Conservation (phyloP, 2,113 vertebrate genomes). For the Thunnus maccoyii region DNA sequence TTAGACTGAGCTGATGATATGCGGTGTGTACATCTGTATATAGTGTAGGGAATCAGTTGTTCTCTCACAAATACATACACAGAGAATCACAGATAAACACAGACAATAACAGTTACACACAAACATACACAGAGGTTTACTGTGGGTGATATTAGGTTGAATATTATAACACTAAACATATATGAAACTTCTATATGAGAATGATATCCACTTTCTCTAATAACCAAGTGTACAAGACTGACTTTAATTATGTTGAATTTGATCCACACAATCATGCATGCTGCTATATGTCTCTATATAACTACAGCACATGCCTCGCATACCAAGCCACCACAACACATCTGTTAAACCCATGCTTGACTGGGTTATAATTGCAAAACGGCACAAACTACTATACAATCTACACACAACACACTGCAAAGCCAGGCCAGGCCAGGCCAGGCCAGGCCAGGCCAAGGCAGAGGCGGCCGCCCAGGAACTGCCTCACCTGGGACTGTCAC, state of each 20-base stretch:
- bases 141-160: constrained; percentile 45
- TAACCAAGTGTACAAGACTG: constrained; percentile 22
- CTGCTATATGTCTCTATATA: constrained; percentile 40
- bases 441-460: constrained; percentile 41
- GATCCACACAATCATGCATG: constrained; percentile 63
- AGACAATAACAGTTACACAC: constrained; percentile 37
- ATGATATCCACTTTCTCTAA: constrained; percentile 16
- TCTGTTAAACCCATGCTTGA: constrained; percentile 58
- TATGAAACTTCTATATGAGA: constrained; percentile 46
- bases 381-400: constrained; percentile 48
- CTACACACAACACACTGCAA: constrained; percentile 44
- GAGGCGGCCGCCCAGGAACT: constrained; percentile 53
- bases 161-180: constrained; percentile 34
- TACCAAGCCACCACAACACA: constrained; percentile 45
- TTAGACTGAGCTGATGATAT: constrained; percentile 43
- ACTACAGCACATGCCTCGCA: constrained; percentile 60
- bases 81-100: constrained; percentile 25
- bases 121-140: constrained; percentile 36
- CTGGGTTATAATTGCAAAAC: constrained; percentile 28
- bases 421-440: constrained; percentile 24
- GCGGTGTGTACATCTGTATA: neutral
- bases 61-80: constrained; percentile 2
- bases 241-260: constrained; percentile 16
- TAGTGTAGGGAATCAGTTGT: constrained; percentile 1
- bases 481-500: constrained; percentile 97